These are phyloP conservation scores for Mastigias papua DNA, from an alignment of 30 jellyfish, hydroid and myxozoan species.

Conservation along the genomic window DNA sequence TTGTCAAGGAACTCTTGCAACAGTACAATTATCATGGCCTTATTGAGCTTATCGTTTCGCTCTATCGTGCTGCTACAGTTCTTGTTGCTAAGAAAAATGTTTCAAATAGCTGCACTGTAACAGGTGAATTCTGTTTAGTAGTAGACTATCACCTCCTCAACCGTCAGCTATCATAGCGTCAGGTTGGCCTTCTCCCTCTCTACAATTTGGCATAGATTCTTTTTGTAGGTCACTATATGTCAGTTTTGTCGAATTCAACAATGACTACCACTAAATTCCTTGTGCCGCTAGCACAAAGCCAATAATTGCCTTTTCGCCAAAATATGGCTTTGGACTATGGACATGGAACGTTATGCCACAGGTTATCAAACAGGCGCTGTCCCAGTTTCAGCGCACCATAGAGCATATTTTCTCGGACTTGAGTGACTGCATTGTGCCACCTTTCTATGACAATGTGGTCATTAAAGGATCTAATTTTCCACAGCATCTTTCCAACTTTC, in stretches of 20 bases:
- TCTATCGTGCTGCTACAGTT: conserved; percentile 60
- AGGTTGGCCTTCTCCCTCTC: not conserved
- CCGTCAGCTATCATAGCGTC: not conserved
- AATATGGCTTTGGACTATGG: not conserved
- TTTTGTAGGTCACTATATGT: not conserved
- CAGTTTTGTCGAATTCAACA: not conserved
- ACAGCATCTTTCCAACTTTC: conserved; percentile 30
- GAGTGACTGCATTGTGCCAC: conserved; percentile 32
- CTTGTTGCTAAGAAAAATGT: conserved; percentile 47
- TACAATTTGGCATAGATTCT: not conserved
- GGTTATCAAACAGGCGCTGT: conserved; percentile 36
- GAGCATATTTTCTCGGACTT: conserved; percentile 28
- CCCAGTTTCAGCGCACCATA: conserved; percentile 38
- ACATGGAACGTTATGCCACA: conserved; percentile 57
- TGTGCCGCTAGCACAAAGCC: not conserved
- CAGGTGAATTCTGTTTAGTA: conserved; percentile 15
- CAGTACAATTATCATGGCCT: no score
- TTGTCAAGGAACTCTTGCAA: no score
- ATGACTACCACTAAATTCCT: not conserved
- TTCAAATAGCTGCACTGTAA: conserved; percentile 18
- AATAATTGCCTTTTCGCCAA: not conserved
- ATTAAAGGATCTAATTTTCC: conserved; percentile 10
- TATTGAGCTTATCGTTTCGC: conserved; percentile 48
- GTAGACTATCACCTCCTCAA: conserved; percentile 13
- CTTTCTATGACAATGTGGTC: conserved; percentile 32